Evolutionary conservation across 2,113 vertebrate species (phyloP), one percentile per base, ranked within the genome.

Genomic region (Indicator maculatus): DNA sequence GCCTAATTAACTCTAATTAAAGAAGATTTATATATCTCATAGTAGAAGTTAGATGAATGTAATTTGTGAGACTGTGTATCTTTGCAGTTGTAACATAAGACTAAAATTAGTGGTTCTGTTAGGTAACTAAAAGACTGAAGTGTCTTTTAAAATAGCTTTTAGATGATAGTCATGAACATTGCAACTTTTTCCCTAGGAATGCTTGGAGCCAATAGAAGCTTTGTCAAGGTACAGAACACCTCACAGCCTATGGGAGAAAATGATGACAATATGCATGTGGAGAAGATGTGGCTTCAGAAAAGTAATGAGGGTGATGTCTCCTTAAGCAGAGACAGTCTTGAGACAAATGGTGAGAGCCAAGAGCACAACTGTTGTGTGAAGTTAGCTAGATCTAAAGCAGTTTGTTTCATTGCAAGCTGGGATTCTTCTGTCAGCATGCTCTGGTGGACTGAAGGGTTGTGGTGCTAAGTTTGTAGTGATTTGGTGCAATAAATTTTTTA

Each of bases 261-360:
- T 60, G 85, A 94, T 33, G 98, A 98, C 78, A 96, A 98, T 53
- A 87, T 83, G 4, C 82, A 82, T 26, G 17, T 76, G 78, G 97
- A 96, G 91, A 96, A 94, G 86, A 70, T 90, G 69, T 63, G 91
- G 24, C 67, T 93, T 82, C 95, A 96, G 47, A 97, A 96, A 67
- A 96, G 91, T 65, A 81, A 91, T 66, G 94, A 33, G 33, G 88
- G 96, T 60, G 91, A 90, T 63, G 38, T 95, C 31, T 88, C 97
- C 74, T 70, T 98, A 79, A 98, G 96, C 76, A 96, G 89, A 97
- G 98, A 98, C 92, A 98, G 97, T 73, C 92, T 98, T 63, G 98
- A 99, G 81, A 90, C 95, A 90, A 98, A 98, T 74, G 98, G 99
- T 99, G 96, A 98, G 98, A 93, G 45, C 77, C 27, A 11, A 83